Conservation (phyloP, 2,888 invertebrate species). For the Spilosoma lubricipeda region DNA sequence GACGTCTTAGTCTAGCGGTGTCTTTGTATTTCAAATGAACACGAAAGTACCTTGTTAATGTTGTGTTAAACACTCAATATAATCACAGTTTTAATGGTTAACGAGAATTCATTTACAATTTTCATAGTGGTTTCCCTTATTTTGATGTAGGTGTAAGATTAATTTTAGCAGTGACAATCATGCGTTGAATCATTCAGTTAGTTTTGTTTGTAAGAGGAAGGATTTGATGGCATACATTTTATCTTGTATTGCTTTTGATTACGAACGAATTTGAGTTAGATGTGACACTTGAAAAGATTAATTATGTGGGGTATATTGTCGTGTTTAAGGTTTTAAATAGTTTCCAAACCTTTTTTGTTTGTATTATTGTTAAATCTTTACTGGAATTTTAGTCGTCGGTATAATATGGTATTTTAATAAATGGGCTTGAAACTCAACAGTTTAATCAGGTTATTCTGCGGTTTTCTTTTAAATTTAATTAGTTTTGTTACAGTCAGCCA, state of each 20-base stretch:
- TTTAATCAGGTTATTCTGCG: too few species aligned
- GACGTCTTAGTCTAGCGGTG: constrained; percentile 26
- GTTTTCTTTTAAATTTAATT: too few species aligned
- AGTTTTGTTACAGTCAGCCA: not conserved
- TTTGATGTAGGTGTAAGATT: constrained; percentile 24
- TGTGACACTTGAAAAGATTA: not conserved
- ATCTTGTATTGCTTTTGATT: too few species aligned
- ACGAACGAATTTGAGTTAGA: not conserved
- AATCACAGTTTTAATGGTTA: constrained; percentile 29
- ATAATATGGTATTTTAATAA: not conserved
- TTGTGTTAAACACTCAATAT: constrained; percentile 28
- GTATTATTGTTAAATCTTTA: not conserved
- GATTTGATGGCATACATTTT: too few species aligned
- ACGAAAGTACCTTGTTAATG: constrained; percentile 38
- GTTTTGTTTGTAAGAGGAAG: not conserved
- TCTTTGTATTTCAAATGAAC: constrained; percentile 38
- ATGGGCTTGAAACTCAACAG: too few species aligned
- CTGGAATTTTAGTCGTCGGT: not conserved
- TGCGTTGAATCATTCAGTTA: constrained; percentile 1
- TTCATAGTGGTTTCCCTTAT: constrained; percentile 31
- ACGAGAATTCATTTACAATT: constrained; percentile 38
- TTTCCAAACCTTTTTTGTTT: not conserved
- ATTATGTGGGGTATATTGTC: not conserved
- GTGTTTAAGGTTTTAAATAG: not conserved
- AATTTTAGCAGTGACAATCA: not conserved